phyloP scores from a whole-genome alignment of 2,113 vertebrate species.

The Alosa alosa region DNA sequence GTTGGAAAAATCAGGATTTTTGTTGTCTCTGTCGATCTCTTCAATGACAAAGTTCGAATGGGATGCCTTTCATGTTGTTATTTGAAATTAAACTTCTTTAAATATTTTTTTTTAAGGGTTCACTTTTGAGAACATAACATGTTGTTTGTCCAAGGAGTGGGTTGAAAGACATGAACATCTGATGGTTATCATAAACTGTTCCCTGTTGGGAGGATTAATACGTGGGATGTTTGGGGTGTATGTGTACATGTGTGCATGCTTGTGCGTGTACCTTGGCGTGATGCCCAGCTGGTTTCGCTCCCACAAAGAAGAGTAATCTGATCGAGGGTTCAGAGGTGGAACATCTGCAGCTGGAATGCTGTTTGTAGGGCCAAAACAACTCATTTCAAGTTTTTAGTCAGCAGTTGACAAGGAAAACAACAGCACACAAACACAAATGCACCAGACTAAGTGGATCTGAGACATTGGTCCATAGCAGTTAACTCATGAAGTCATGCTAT shows the following conservation, averaged over 20 bases:
- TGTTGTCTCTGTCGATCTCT: neutral
- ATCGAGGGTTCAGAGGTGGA: constrained; percentile 29
- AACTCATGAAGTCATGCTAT: neutral
- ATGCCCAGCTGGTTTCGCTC: neutral
- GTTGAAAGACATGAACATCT: neutral
- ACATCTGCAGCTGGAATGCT: constrained; percentile 48
- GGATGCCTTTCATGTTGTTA: neutral
- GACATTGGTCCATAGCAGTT: neutral
- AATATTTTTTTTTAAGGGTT: neutral
- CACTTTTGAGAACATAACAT: neutral
- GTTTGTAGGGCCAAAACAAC: constrained; percentile 38
- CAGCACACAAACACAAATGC: neutral
- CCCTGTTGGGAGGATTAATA: neutral
- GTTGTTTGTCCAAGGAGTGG: neutral
- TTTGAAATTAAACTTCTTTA: neutral
- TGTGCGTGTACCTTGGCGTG: neutral
- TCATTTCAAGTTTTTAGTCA: constrained; percentile 19
- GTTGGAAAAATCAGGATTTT: neutral
- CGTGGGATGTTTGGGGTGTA: neutral
- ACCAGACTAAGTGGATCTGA: neutral
- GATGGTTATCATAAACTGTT: neutral
- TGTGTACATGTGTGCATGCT: neutral
- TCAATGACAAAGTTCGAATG: neutral
- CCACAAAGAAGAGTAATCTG: neutral
- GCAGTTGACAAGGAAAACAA: neutral